Evolutionary conservation across 1,140 invertebrate genomes (phyloP).

Genomic region (Argopecten irradians): DNA sequence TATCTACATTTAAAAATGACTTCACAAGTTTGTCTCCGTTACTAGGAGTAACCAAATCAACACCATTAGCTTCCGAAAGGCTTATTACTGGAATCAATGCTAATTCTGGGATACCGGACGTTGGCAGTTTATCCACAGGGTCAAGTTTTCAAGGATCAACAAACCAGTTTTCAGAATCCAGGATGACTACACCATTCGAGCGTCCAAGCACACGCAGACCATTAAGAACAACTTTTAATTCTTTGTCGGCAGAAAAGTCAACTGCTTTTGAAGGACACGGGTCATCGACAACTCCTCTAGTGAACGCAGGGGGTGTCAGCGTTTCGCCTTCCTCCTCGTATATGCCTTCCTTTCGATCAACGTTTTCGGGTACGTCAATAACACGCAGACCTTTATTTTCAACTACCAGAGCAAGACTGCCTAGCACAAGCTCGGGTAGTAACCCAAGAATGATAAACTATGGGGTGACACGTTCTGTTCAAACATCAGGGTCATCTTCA

Average conservation of each 20-base stretch:
- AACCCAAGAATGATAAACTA: background rate
- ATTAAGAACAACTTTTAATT: background rate
- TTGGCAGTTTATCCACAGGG: background rate
- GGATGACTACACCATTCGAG: background rate
- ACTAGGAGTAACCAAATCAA: background rate
- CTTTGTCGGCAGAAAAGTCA: background rate
- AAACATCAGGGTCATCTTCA: background rate
- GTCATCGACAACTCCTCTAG: background rate
- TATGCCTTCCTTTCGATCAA: background rate
- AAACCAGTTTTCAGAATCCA: background rate
- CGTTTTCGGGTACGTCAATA: background rate
- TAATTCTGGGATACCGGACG: background rate
- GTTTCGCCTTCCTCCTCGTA: background rate
- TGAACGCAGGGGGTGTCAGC: background rate
- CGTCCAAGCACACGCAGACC: background rate
- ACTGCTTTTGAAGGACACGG: background rate
- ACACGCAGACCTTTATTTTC: background rate
- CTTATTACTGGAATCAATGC: background rate
- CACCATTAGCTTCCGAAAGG: background rate
- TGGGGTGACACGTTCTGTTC: background rate
- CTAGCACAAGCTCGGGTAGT: background rate
- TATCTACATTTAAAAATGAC: background rate
- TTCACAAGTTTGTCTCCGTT: background rate
- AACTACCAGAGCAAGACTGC: background rate
- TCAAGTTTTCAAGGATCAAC: background rate